Evolutionary conservation across 2,797 vertebrate genomes (phyloP).

Genomic region (Cuniculus paca): DNA sequence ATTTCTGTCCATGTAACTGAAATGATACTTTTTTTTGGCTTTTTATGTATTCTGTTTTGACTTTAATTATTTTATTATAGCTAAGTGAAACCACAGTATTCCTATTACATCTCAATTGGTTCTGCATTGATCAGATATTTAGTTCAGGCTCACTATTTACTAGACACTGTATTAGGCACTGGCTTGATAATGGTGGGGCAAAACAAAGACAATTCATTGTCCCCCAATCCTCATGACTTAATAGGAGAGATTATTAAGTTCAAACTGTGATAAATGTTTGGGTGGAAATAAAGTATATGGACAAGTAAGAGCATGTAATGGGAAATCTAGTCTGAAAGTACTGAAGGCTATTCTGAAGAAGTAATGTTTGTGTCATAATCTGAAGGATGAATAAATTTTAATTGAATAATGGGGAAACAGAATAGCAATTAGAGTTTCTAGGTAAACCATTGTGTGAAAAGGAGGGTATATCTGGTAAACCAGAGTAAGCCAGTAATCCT

Average conservation of each 20-base stretch:
- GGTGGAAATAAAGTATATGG: neutral
- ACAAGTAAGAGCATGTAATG: neutral
- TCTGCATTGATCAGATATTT: neutral
- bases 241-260: neutral
- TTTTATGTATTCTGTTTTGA: neutral
- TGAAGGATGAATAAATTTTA: neutral
- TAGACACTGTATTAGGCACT: neutral
- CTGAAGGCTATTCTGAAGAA: neutral
- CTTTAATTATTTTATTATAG: constrained; percentile 47
- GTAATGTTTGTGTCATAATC: neutral
- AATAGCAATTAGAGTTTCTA: neutral
- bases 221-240: neutral
- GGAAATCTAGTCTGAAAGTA: neutral
- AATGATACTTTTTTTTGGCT: constrained; percentile 22
- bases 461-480: neutral
- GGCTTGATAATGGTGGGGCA: neutral
- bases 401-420: neutral
- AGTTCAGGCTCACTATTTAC: neutral
- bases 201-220: neutral
- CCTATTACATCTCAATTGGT: neutral
- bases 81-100: neutral
- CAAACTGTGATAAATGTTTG: neutral
- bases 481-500: neutral
- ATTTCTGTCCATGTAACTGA: neutral
- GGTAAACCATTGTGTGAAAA: neutral